Conservation (phyloP, 2,888 invertebrate genomes). For the Lordiphosa andalusiaca region DNA sequence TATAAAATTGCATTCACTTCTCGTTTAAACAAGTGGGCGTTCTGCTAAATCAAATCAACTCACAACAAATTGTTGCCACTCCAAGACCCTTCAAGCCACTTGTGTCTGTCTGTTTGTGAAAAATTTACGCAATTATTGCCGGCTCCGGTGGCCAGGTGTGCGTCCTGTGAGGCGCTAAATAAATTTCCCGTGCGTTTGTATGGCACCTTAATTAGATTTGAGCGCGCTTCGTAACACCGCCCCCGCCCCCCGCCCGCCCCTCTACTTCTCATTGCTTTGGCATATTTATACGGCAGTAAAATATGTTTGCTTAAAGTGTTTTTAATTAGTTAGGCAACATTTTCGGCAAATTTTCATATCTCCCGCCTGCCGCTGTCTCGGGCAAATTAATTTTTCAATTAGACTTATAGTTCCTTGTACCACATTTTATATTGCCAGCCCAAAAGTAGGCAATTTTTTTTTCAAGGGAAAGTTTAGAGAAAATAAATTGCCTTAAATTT, state of each 20-base stretch:
- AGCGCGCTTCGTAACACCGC: constrained; percentile 2
- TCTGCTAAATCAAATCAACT: constrained; percentile 58
- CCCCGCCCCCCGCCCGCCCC: not conserved
- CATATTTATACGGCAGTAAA: constrained; percentile 39
- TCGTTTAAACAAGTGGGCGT: not conserved
- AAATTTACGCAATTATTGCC: constrained; percentile 59
- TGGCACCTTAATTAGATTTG: constrained; percentile 63
- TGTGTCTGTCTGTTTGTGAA: constrained; percentile 50
- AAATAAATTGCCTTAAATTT: too few species aligned
- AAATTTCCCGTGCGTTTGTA: constrained; percentile 40
- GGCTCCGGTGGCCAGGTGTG: constrained; percentile 33
- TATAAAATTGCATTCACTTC: too few species aligned
- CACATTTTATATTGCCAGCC: not conserved
- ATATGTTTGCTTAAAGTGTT: constrained; percentile 58
- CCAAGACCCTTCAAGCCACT: constrained; percentile 35
- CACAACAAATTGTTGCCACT: constrained; percentile 34
- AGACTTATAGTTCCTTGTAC: constrained; percentile 56
- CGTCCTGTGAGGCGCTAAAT: constrained; percentile 22
- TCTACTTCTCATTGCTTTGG: constrained; percentile 11
- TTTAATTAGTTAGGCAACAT: constrained; percentile 69
- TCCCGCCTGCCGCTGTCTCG: constrained; percentile 1
- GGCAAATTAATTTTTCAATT: constrained; percentile 66
- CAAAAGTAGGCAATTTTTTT: constrained; percentile 17
- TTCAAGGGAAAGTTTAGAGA: too few species aligned
- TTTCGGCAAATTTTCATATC: constrained; percentile 25